Evolutionary conservation across 2,113 vertebrate genomes (phyloP), one percentile per base, ranked within the genome.

Genomic region (Thymallus thymallus): DNA sequence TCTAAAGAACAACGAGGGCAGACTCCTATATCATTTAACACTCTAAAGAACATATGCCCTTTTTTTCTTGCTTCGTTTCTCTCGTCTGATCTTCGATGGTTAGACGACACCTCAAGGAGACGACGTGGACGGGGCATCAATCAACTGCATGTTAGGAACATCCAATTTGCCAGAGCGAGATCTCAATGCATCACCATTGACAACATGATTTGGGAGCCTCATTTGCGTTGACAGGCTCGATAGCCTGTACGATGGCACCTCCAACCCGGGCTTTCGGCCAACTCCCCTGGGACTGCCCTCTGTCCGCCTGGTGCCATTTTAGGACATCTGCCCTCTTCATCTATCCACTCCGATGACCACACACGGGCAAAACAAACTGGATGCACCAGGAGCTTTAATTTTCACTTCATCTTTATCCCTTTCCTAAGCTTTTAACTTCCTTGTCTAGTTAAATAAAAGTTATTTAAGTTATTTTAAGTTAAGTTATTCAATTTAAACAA

Each of bases 111-210:
- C 69, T 80, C 62, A 84, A 78, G 83, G 16, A 76, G 82, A 6
- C 75, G 73, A 74, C 71, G 80, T 71, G 72, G 73, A 74, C 68
- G 66, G 80, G 41, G 35, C 87, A 91, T 92, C 89, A 87, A 87
- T 93, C 91, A 91, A 83, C 64, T 12, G 69, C 71, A 62, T 81
- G 85, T 87, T 89, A 85, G 81, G 78, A 89, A 79, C 72, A 85
- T 91, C 82, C 87, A 90, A 89, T 92, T 91, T 89, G 82, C 86
- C 78, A 76, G 65, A 58, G 82, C 68, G 76, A 80, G 81, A 90
- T 88, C 78, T 88, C 84, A 9, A 89, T 90, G 84, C 78, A 92
- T 93, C 90, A 91, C 87, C 88, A 90, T 85, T 90, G 90, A 92
- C 89, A 90, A 87, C 83, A 84, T 91, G 89, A 92, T 92, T 90